These are phyloP conservation scores for Ptychobarbus kaznakovi DNA, from an alignment of 2,797 vertebrate genomes.

Conservation along the genomic window DNA sequence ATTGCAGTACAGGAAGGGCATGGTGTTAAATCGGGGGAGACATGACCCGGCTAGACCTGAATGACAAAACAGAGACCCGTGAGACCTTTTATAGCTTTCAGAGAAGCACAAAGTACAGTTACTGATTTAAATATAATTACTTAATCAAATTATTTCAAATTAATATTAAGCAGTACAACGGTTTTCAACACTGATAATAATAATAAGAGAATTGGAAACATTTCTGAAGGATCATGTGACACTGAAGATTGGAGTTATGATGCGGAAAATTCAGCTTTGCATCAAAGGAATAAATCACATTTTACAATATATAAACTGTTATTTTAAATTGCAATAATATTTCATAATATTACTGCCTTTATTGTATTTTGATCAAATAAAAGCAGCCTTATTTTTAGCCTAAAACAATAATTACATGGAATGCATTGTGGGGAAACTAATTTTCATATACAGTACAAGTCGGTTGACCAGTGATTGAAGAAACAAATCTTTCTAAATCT, in stretches of 20 bases:
- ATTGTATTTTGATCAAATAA: no score
- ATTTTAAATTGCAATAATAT: no score
- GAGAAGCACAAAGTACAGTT: not conserved
- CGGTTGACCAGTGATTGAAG: not conserved
- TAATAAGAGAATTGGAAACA: no score
- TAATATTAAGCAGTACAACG: no score
- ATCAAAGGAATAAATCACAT: no score
- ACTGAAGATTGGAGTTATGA: no score
- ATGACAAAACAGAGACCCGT: slow-evolving; percentile 1
- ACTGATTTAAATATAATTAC: not conserved
- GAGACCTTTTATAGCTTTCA: not conserved
- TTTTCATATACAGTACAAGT: not conserved
- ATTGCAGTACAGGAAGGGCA: slow-evolving; percentile 99
- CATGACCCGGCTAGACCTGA: slow-evolving; percentile 95
- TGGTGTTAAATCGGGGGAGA: slow-evolving; percentile 92
- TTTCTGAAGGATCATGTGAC: no score
- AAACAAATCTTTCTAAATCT: not conserved
- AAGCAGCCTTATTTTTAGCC: no score
- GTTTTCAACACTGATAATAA: no score
- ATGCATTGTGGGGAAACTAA: not conserved
- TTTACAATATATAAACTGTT: no score
- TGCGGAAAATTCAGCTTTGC: no score
- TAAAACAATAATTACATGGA: not conserved
- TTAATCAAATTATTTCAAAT: not conserved
- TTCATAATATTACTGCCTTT: no score